phyloP scores from a whole-genome alignment of 2,888 invertebrate species.

The Ochlodes sylvanus region DNA sequence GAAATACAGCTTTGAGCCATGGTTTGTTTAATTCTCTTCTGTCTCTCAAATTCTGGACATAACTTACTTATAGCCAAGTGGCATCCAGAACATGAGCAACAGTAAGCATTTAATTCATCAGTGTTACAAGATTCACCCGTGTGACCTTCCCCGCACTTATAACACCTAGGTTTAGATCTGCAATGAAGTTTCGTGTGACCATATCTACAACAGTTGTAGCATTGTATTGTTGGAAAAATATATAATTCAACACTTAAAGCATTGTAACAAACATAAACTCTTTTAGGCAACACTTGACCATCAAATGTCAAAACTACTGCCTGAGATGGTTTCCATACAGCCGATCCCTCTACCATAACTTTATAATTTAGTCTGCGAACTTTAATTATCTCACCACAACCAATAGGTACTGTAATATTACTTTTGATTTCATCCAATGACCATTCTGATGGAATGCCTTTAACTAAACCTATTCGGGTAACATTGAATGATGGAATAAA shows the following conservation, averaged over 20 bases:
- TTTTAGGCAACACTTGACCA: constrained; percentile 21
- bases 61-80: constrained; percentile 28
- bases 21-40: constrained; percentile 33
- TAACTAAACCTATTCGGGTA: constrained; percentile 11
- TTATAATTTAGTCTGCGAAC: background rate
- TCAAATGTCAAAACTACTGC: constrained; percentile 8
- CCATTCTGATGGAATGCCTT: constrained; percentile 20
- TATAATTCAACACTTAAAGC: constrained; percentile 37
- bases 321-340: background rate
- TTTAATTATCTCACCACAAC: constrained; percentile 25
- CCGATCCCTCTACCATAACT: background rate
- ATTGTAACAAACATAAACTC: constrained; percentile 17
- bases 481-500: constrained; percentile 22
- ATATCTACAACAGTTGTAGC: constrained; percentile 37
- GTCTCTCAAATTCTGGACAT: constrained; percentile 36
- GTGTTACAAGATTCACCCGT: constrained; percentile 26
- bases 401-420: constrained; percentile 9
- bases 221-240: constrained; percentile 41
- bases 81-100: constrained; percentile 31
- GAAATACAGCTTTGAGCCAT: constrained; percentile 36
- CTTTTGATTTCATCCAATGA: constrained; percentile 1
- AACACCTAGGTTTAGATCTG: constrained; percentile 35
- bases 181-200: constrained; percentile 39
- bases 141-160: constrained; percentile 35
- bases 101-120: constrained; percentile 24